A percentile compares a stretch with the other conserved stretches of the same genome.
phyloP scores from a whole-genome alignment of 2,797 vertebrate genomes.

The Pelochelys cantorii region DNA sequence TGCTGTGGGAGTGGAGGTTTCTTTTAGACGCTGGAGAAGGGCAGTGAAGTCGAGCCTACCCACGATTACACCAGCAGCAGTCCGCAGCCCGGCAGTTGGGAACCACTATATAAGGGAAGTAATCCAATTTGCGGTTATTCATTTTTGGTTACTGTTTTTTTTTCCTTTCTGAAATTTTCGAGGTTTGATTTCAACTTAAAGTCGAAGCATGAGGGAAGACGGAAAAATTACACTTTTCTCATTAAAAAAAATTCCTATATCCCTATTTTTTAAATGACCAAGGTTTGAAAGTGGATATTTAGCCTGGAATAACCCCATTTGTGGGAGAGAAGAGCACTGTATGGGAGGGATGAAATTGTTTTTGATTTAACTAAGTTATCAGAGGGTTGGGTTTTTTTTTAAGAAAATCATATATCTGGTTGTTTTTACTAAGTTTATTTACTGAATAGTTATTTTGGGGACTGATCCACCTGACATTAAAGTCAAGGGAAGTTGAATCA shows the following conservation, averaged over 20 bases:
- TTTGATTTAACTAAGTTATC: not conserved
- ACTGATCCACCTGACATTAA: not conserved
- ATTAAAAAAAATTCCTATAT: not conserved
- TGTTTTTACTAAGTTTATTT: not conserved
- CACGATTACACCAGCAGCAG: too few species aligned
- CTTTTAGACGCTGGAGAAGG: too few species aligned
- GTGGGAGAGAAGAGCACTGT: not conserved
- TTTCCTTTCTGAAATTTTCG: not conserved
- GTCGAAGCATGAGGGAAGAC: not conserved
- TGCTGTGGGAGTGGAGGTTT: too few species aligned
- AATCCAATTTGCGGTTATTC: not conserved
- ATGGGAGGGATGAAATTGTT: not conserved
- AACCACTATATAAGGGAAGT: not conserved
- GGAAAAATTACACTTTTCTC: not conserved
- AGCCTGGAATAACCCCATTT: not conserved
- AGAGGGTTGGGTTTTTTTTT: not conserved
- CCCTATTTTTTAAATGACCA: not conserved
- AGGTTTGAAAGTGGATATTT: too few species aligned
- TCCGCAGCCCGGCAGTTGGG: too few species aligned
- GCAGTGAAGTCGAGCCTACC: too few species aligned
- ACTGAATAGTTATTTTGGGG: not conserved
- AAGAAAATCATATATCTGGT: not conserved
- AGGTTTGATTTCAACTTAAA: not conserved
- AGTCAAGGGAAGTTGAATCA: not conserved
- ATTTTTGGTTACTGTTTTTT: not conserved